Evolutionary conservation across 2,797 vertebrate genomes (phyloP).

Genomic region (Lophura swinhoii): DNA sequence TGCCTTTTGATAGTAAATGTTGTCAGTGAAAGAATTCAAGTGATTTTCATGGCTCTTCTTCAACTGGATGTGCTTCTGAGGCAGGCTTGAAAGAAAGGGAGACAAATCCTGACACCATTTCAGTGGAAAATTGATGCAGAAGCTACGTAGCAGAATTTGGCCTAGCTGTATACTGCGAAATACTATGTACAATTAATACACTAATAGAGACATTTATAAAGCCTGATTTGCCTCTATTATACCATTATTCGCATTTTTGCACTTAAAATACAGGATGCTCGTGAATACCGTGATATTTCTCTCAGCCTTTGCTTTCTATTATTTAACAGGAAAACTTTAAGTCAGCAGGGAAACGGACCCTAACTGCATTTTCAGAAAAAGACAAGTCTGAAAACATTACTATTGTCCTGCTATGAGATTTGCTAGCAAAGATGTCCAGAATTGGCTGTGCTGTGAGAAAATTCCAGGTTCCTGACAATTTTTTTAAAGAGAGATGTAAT

Average conservation of each 20-base stretch:
- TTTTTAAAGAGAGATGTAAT: not conserved
- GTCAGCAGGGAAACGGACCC: not conserved
- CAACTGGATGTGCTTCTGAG: not conserved
- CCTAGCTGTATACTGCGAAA: not conserved
- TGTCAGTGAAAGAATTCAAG: not conserved
- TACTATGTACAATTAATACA: not conserved
- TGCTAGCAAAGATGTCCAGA: not conserved
- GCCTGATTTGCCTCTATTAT: not conserved
- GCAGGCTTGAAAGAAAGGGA: not conserved
- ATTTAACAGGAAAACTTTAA: not conserved
- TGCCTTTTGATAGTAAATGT: not conserved
- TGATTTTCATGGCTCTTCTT: not conserved
- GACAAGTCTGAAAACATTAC: not conserved
- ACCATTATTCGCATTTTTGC: not conserved
- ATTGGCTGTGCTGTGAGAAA: not conserved
- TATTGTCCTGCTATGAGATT: not conserved
- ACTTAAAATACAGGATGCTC: not conserved
- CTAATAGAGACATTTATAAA: not conserved
- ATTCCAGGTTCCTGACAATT: not conserved
- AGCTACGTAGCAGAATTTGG: not conserved
- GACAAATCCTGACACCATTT: not conserved
- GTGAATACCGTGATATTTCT: not conserved
- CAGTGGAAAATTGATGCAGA: not conserved
- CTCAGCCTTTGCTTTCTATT: conserved; percentile 4
- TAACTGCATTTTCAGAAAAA: not conserved